Percentiles rank a stretch among this genome's conserved stretches.
Conservation (phyloP, 2,113 vertebrate genomes). For the Columbina picui region DNA sequence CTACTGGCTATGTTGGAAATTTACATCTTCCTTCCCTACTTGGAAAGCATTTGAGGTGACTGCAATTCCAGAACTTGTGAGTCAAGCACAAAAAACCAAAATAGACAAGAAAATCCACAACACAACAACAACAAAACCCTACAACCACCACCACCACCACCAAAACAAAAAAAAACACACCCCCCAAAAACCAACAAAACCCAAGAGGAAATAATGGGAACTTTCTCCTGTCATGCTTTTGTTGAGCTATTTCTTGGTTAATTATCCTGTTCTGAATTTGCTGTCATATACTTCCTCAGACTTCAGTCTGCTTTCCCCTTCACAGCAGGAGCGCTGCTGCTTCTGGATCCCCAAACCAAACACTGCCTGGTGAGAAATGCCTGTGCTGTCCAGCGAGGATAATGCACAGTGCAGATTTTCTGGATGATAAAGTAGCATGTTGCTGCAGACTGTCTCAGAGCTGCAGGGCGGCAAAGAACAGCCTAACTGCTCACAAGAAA, state of each 20-base stretch:
- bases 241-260: neutral
- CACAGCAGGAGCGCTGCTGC: neutral
- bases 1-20: neutral
- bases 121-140: no score
- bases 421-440: neutral
- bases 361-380: neutral
- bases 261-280: neutral
- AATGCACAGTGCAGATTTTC: neutral
- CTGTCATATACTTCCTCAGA: neutral
- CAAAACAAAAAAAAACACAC: accelerated
- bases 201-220: no score
- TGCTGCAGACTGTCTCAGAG: neutral
- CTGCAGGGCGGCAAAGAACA: neutral
- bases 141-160: no score
- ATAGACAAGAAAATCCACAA: neutral
- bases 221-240: neutral
- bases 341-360: neutral
- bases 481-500: neutral
- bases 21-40: neutral
- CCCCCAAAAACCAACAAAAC: no score
- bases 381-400: neutral
- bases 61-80: neutral
- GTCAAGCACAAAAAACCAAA: neutral
- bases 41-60: neutral
- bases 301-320: neutral